Evolutionary conservation across 2,888 invertebrate species (phyloP).

Genomic region (Morinoia aosen): DNA sequence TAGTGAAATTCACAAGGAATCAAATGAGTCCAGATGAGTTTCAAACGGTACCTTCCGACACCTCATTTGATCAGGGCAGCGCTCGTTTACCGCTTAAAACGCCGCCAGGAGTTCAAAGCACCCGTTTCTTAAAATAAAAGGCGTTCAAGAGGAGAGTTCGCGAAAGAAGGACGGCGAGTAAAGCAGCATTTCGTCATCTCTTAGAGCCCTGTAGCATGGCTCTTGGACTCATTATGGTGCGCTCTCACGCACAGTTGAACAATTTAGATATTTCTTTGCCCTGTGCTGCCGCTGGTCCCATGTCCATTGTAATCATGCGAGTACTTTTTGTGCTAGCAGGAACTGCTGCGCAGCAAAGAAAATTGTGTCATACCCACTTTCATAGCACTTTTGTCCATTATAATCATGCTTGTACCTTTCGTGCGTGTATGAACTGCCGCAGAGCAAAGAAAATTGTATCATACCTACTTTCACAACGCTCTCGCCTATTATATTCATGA

Average conservation of each 20-base stretch:
- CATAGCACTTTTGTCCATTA: background rate
- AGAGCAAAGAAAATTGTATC: background rate
- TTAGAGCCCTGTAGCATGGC: background rate
- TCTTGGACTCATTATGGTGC: conserved; percentile 18
- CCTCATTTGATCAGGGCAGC: background rate
- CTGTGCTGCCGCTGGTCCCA: background rate
- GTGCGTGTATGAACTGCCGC: background rate
- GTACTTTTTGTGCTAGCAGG: background rate
- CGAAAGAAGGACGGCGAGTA: background rate
- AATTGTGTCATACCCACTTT: background rate
- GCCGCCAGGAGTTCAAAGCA: background rate
- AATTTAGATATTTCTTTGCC: background rate
- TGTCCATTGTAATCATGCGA: conserved; percentile 27
- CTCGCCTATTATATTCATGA: no score
- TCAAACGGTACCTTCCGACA: background rate
- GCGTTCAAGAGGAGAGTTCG: background rate
- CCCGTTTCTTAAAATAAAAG: background rate
- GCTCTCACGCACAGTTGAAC: conserved; percentile 26
- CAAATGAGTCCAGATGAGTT: background rate
- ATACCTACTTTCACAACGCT: no score
- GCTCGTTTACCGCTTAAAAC: background rate
- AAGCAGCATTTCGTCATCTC: background rate
- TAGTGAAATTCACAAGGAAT: background rate
- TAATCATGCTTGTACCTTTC: background rate
- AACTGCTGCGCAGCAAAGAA: background rate